Base-by-base conservation (phyloP, 2,797 vertebrate genomes). In the Yasuhikotakia modesta region DNA sequence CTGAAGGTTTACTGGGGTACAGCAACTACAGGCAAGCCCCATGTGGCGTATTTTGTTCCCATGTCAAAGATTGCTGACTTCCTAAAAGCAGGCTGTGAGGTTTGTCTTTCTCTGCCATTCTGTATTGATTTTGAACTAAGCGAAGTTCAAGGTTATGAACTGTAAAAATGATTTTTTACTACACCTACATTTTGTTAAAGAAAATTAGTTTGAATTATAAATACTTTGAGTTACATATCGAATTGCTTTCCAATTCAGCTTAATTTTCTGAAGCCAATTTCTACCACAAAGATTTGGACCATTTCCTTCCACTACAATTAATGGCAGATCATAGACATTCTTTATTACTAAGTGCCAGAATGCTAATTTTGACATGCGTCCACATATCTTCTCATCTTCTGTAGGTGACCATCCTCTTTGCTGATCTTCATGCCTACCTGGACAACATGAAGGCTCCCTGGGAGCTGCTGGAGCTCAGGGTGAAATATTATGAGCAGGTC, bases 361-460 rank as follows among this genome's bases (percentile, higher is more conserved):
- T 39, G 7, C 35, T 39, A 39, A 39, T 39, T 39, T 39, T 39
- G 35, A 8, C 35, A 39, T 39, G 2, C 35, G 10, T 39, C 8
- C 8, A 39, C 35, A 39, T 39, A 39, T 10, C 35, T 39, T 6
- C 35, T 39, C 3, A 5, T 81, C 32, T 68, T 80, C 43, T 12
- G 68, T 24, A 96, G 95, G 95, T 96, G 83, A 96, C 94, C 0
- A 89, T 96, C 58, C 90, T 95, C 69, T 99, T 99, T 85, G 97
- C 97, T 1, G 97, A 98, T 84, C 92, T 99, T 77, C 97, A 99
- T 0, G 97, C 96, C 0, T 99, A 93, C 84, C 91, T 99, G 2
- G 98, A 99, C 91, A 99, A 99, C 87, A 99, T 99, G 97, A 99
- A 99, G 81, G 98, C 98, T 1, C 98, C 97, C 0, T 99, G 98